Evolutionary conservation across 2,113 vertebrate genomes (phyloP), one percentile per base, ranked within the genome.

Genomic region (Psettodes erumei): DNA sequence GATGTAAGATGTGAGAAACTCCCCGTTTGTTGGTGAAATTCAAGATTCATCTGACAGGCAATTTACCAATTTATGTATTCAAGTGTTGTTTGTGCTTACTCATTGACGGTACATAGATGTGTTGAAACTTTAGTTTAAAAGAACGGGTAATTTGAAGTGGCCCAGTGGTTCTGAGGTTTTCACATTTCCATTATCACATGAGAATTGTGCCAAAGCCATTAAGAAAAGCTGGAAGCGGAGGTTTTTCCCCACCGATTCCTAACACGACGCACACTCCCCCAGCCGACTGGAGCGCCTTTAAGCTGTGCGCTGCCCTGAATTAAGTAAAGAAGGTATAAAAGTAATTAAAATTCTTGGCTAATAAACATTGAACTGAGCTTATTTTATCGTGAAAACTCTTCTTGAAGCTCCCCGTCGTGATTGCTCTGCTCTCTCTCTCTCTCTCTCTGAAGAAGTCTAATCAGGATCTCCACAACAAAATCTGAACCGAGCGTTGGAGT

Each of bases 401-500:
- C 19, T 25, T 19, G 51, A 37, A 40, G n/a, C 11, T 43, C 47
- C 32, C 12, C 6, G n/a, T n/a, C 19, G 4, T 51, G 51, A 59
- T 42, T 10, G 15, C 50, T 63, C 48, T 6, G 30, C 51, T 51
- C 16, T 16, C n/a, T n/a, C n/a, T n/a, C n/a, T 45, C 47, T 55
- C 63, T n/a, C 27, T 9, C 54, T 37, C 23, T 38, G 38, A 62
- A 23, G 18, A 21, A 16, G 15, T 35, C n/a, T 51, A 19, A 74
- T 74, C 62, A 58, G 6, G 55, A 27, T 71, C 10, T 54, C 50
- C 16, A 18, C 32, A 61, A 42, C n/a, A 11, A 37, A 7, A 54
- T 51, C 48, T 0, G 1, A 64, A 59, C 30, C 1, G 56, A 54
- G 75, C 58, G 0, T 30, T 72, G 2, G 3, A 21, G 55, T 82